phyloP scores from a whole-genome alignment of 1,140 invertebrate species.

The Campoletis sonorensis region DNA sequence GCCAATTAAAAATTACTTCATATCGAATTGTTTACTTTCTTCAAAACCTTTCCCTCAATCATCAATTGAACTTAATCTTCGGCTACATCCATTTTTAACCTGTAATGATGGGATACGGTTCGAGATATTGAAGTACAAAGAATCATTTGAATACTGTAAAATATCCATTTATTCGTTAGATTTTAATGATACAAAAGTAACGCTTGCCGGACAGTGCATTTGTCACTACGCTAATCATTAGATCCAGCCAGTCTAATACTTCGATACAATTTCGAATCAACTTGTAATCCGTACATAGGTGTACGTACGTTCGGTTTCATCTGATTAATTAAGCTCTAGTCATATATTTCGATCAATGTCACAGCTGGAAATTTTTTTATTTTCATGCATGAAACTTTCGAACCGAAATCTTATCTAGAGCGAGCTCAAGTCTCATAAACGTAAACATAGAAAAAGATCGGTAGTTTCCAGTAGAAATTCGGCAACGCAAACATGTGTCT shows the following conservation, averaged over 20 bases:
- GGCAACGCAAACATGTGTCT: too few species aligned
- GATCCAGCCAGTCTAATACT: background rate
- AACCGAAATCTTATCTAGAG: too few species aligned
- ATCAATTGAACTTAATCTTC: background rate
- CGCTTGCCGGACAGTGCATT: background rate
- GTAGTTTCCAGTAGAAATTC: too few species aligned
- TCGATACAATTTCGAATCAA: background rate
- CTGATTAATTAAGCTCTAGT: too few species aligned
- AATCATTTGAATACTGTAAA: constrained; percentile 10
- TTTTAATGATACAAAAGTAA: constrained; percentile 9
- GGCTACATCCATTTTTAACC: background rate
- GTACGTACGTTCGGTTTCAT: too few species aligned
- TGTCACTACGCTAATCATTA: background rate
- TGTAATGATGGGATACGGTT: too few species aligned
- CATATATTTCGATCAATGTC: too few species aligned
- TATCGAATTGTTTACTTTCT: background rate
- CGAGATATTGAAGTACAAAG: background rate
- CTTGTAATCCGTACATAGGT: too few species aligned
- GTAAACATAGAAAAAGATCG: too few species aligned
- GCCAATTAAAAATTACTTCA: background rate
- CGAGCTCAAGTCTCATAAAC: too few species aligned
- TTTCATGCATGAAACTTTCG: too few species aligned
- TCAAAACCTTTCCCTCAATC: background rate
- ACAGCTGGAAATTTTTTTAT: too few species aligned
- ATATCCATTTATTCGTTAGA: background rate